Conservation (phyloP, 1,140 invertebrate genomes). For the Drosophila pruinosa region DNA sequence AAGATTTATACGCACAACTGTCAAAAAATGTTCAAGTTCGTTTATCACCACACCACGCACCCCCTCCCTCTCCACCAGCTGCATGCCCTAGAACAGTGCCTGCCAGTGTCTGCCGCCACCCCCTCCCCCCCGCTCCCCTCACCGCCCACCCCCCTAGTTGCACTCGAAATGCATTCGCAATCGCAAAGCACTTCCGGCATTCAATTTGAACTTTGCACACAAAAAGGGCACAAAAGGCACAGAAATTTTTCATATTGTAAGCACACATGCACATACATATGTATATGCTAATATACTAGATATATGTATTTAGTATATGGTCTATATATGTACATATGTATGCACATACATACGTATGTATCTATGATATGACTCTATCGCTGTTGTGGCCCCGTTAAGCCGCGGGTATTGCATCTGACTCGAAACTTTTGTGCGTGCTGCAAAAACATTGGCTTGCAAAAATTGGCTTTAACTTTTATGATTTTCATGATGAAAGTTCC, state of each 20-base stretch:
- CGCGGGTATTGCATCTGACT: conserved; percentile 41
- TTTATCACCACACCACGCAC: conserved; percentile 52
- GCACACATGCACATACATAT: conserved; percentile 1
- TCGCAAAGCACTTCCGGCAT: conserved; percentile 69
- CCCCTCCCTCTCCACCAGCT: neutral
- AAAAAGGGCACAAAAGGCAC: conserved; percentile 35
- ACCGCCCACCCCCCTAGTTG: neutral
- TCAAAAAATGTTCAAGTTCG: conserved; percentile 76
- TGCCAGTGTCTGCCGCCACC: neutral
- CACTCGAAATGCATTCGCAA: conserved; percentile 48
- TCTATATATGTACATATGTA: neutral
- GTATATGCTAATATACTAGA: neutral
- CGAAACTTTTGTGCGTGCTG: conserved; percentile 51
- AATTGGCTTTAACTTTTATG: conserved; percentile 65
- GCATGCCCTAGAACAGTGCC: neutral
- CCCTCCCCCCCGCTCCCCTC: neutral
- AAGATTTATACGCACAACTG: conserved; percentile 82
- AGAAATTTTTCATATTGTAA: conserved; percentile 11
- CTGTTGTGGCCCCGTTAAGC: conserved; percentile 37
- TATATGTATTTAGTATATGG: conserved; percentile 9
- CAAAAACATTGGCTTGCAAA: conserved; percentile 35
- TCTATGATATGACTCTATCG: conserved; percentile 13
- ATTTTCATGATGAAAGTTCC: conserved; percentile 57
- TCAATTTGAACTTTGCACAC: conserved; percentile 53
- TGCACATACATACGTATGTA: no score